Base-by-base conservation (phyloP, 2,797 vertebrate genomes). In the Knipowitschia caucasica region DNA sequence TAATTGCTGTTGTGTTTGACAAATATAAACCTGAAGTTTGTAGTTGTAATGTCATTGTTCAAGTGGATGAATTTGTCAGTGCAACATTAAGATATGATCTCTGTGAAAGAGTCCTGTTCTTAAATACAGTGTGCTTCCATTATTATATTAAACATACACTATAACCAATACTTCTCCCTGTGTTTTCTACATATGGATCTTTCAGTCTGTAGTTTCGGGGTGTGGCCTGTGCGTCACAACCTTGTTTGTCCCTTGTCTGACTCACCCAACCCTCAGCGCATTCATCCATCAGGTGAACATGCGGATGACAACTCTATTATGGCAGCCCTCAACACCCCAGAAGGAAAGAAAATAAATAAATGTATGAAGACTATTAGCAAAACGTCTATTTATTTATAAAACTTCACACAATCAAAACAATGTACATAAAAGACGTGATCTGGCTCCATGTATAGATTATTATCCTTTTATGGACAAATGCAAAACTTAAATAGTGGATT, bases 201-300 rank as follows among this genome's bases (percentile, higher is more conserved):
- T 39, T 59, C 56, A 63, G 53, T 74, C 81, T 82, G 79, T 75
- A 68, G 73, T 83, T 71, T 70, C 60, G 71, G 75, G 78, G 77
- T 63, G 80, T 69, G 79, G 72, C 47, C 25, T 3, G 59, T 82
- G 83, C 79, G 78, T 86, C 84, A 86, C 62, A 77, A 59, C 69
- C 72, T 75, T 71, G 71, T 79, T 85, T 75, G 75, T 67, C 66
- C 66, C 60, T 60, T 2, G 56, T 74, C 71, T 86, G 84, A 87
- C 74, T 86, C 84, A 86, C 64, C 56, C 47, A 47, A 69, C 68
- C 64, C 75, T 71, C 67, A 69, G 64, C 53, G 58, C 58, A 64
- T 75, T 67, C 57, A 71, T 65, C 64, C 67, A 57, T 62, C 57
- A 20, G 51, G 45, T 77, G 34, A 10, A 17, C 24, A 44, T 10